A percentile compares a stretch with the other conserved stretches of the same genome.
Conservation (phyloP, 2,888 invertebrate genomes). For the Drosophila borealis region DNA sequence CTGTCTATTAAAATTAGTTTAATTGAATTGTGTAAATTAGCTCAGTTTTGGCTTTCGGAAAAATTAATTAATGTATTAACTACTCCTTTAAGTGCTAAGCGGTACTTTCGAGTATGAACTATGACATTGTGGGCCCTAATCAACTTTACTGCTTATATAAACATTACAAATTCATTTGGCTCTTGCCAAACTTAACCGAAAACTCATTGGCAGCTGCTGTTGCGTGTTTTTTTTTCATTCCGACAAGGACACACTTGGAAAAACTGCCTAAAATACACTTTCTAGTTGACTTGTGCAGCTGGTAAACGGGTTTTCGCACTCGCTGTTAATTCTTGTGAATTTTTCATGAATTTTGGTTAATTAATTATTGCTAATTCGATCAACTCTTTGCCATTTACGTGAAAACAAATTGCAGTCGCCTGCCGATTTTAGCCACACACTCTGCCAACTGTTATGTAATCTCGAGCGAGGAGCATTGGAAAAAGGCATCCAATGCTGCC, state of each 20-base stretch:
- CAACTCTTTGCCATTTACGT: constrained; percentile 54
- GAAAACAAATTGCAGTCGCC: constrained; percentile 62
- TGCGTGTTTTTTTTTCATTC: constrained; percentile 4
- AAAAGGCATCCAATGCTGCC: constrained; percentile 62
- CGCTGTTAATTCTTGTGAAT: constrained; percentile 24
- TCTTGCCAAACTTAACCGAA: background rate
- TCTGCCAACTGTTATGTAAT: constrained; percentile 83
- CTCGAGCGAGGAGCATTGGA: constrained; percentile 59
- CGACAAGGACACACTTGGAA: constrained; percentile 56
- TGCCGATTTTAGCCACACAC: constrained; percentile 69
- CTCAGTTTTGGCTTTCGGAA: too few relatives aligned
- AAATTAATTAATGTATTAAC: background rate
- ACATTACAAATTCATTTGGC: constrained; percentile 38
- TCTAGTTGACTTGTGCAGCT: background rate
- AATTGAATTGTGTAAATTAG: too few relatives aligned
- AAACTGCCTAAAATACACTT: constrained; percentile 22
- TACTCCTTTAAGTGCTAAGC: background rate
- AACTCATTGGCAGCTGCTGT: constrained; percentile 19
- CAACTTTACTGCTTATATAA: constrained; percentile 60
- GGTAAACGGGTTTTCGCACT: constrained; percentile 10
- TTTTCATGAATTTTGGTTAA: constrained; percentile 39
- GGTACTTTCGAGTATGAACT: background rate
- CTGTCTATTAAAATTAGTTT: too few relatives aligned
- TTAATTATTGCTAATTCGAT: constrained; percentile 42
- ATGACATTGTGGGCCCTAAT: background rate